Evolutionary conservation across 2,888 invertebrate genomes (phyloP).

Genomic region (Aproaerema taeniolella): DNA sequence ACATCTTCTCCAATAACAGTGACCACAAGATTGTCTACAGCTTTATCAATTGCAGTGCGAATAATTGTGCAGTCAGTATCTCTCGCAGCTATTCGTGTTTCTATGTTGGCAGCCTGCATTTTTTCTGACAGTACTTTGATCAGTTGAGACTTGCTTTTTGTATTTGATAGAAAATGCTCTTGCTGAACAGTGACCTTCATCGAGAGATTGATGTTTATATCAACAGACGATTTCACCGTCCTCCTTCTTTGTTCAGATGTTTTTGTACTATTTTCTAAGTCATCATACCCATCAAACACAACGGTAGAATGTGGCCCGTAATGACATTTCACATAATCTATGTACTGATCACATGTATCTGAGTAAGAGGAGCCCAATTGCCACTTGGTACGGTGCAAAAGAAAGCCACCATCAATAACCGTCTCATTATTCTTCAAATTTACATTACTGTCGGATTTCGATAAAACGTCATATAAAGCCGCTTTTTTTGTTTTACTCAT

Average conservation of each 20-base stretch:
- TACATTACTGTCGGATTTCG: too few relatives aligned
- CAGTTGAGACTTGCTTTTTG: constrained; percentile 10
- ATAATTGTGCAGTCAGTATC: constrained; percentile 13
- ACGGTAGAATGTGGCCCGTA: too few relatives aligned
- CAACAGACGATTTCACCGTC: constrained; percentile 5
- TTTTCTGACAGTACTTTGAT: constrained; percentile 4
- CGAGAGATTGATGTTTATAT: constrained; percentile 10
- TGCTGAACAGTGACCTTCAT: constrained; percentile 12
- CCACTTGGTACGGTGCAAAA: too few relatives aligned
- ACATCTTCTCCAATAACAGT: constrained; percentile 2
- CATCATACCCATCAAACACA: too few relatives aligned
- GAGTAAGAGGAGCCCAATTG: too few relatives aligned
- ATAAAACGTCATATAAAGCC: too few relatives aligned
- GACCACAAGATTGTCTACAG: constrained; percentile 9
- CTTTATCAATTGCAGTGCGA: constrained; percentile 10
- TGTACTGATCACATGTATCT: too few relatives aligned
- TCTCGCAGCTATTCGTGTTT: constrained; percentile 11
- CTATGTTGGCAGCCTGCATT: constrained; percentile 6
- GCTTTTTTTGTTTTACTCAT: too few relatives aligned
- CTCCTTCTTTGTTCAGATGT: constrained; percentile 9
- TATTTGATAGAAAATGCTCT: constrained; percentile 11
- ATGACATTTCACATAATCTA: too few relatives aligned
- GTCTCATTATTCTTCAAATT: too few relatives aligned
- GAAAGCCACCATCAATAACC: too few relatives aligned
- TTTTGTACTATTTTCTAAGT: too few relatives aligned